These are phyloP conservation scores for Lucilia sericata DNA, from an alignment of 1,140 invertebrate species.

Conservation along the genomic window DNA sequence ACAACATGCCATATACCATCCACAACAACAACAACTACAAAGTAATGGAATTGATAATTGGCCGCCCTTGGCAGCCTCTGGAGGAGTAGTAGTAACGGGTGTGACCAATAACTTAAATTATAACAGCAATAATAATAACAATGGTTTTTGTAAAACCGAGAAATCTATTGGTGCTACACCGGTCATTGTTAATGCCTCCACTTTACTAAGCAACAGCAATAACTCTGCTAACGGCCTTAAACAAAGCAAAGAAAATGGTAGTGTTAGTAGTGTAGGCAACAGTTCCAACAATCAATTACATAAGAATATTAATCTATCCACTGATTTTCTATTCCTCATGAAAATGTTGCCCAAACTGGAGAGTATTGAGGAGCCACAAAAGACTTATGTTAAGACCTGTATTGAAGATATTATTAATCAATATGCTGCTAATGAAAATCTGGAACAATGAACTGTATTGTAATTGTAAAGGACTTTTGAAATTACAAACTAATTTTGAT, in stretches of 20 bases:
- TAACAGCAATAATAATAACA: conserved; percentile 20
- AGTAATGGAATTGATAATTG: conserved; percentile 3
- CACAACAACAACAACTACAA: neutral
- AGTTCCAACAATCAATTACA: conserved; percentile 48
- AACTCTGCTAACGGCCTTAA: neutral
- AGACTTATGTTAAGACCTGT: conserved; percentile 61
- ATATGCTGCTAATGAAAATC: conserved; percentile 48
- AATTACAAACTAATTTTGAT: neutral
- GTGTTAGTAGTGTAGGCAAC: neutral
- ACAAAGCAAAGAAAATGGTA: conserved; percentile 41
- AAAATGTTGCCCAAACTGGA: conserved; percentile 64
- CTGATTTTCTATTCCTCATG: conserved; percentile 64
- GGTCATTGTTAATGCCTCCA: conserved; percentile 46
- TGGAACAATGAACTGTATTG: neutral
- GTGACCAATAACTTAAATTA: neutral
- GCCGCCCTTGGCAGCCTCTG: neutral
- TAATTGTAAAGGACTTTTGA: neutral
- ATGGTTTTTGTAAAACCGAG: conserved; percentile 2
- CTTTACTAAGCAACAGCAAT: neutral
- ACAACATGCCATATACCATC: neutral
- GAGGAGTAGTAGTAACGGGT: neutral
- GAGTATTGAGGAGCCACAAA: conserved; percentile 62
- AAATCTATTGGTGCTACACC: conserved; percentile 43
- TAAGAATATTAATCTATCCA: conserved; percentile 62
- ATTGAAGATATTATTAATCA: conserved; percentile 64